Percentiles rank a stretch among this genome's conserved stretches.
phyloP scores from a whole-genome alignment of 35 echinoderm and acorn worm genomes.

The Heliocidaris tuberculata region DNA sequence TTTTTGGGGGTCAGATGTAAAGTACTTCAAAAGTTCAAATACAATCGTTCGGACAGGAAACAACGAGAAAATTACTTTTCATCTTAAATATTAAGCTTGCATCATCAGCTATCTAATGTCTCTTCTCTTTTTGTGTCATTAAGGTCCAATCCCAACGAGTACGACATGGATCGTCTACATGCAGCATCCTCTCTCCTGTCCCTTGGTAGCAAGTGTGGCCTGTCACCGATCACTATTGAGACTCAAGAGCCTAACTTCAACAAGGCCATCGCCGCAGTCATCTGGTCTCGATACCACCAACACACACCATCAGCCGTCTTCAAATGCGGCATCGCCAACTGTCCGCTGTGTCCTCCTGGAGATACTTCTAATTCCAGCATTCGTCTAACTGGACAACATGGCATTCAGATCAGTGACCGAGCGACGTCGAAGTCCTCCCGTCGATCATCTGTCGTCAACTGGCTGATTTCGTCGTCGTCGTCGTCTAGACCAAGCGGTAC shows the following conservation, averaged over 20 bases:
- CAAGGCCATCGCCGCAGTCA: conserved; percentile 37
- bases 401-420: not conserved
- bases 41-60: too few relatives aligned
- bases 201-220: not conserved
- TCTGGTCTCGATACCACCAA: conserved; percentile 21
- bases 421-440: not conserved
- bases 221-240: conserved; percentile 24
- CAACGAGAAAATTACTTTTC: too few relatives aligned
- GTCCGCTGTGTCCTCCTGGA: conserved; percentile 9
- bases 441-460: conserved; percentile 2
- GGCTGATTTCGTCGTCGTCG: not conserved
- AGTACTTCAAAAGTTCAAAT: too few relatives aligned
- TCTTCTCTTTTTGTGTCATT: too few relatives aligned
- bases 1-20: too few relatives aligned
- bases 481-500: not conserved
- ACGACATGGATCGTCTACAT: not conserved
- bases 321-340: conserved; percentile 33
- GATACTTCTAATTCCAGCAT: not conserved
- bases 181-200: not conserved
- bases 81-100: too few relatives aligned
- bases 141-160: too few relatives aligned
- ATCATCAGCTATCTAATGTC: too few relatives aligned
- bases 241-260: conserved; percentile 38
- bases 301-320: not conserved
- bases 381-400: not conserved